Conservation (phyloP, 2,888 invertebrate species). For the Tiphia femorata region DNA sequence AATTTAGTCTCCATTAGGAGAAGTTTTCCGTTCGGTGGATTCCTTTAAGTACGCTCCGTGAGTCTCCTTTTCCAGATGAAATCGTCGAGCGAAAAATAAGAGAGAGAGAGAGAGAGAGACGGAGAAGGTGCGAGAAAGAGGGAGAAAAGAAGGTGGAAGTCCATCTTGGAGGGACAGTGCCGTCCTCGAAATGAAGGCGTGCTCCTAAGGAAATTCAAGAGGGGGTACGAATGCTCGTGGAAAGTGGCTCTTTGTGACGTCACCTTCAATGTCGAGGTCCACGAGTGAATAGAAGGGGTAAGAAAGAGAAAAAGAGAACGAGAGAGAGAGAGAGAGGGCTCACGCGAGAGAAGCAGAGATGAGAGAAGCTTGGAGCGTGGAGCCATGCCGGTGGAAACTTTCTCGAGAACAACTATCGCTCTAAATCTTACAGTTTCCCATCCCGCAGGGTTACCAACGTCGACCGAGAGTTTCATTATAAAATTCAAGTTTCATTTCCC, state of each 20-base stretch:
- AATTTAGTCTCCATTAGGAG: too few relatives aligned
- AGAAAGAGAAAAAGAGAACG: not conserved
- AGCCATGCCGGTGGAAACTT: slow-evolving; percentile 41
- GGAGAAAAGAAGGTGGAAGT: too few relatives aligned
- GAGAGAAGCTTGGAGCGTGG: not conserved
- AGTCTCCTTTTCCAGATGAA: too few relatives aligned
- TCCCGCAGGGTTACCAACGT: slow-evolving; percentile 15
- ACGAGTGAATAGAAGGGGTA: slow-evolving; percentile 14
- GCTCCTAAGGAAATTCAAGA: too few relatives aligned
- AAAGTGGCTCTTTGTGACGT: slow-evolving; percentile 45
- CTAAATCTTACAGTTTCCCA: slow-evolving; percentile 43
- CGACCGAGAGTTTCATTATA: slow-evolving; percentile 47
- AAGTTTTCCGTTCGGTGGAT: too few relatives aligned
- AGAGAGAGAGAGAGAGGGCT: not conserved
- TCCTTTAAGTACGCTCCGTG: too few relatives aligned
- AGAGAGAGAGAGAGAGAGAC: too few relatives aligned
- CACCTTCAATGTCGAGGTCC: slow-evolving; percentile 36
- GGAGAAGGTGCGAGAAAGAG: too few relatives aligned
- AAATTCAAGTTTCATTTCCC: slow-evolving; percentile 54
- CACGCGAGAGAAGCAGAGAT: not conserved
- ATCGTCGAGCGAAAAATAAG: too few relatives aligned
- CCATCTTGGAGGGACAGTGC: not conserved
- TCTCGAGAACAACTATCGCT: slow-evolving; percentile 49
- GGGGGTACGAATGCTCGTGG: slow-evolving; percentile 23
- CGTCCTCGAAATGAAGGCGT: not conserved